phyloP scores from a whole-genome alignment of 2,888 invertebrate species.

The Stegana nigrithorax region DNA sequence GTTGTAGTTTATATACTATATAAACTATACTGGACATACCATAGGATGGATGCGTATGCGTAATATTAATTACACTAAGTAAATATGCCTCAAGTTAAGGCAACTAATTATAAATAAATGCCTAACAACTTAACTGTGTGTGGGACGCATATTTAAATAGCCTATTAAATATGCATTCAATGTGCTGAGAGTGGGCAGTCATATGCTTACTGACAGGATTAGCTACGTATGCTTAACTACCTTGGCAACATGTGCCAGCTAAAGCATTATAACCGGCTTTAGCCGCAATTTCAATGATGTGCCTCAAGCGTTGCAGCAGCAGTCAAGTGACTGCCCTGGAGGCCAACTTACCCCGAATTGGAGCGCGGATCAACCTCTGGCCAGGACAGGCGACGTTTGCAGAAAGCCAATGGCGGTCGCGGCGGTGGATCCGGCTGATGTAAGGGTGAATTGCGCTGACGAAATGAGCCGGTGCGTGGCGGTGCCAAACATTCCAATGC shows the following conservation, averaged over 20 bases:
- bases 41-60: too few species aligned
- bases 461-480: constrained; percentile 72
- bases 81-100: constrained; percentile 29
- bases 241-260: too few species aligned
- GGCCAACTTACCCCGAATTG: constrained; percentile 84
- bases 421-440: constrained; percentile 70
- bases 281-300: too few species aligned
- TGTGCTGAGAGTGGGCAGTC: too few species aligned
- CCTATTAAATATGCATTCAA: constrained; percentile 47
- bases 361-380: constrained; percentile 87
- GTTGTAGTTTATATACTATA: too few species aligned
- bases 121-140: not conserved
- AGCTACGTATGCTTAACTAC: too few species aligned
- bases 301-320: too few species aligned
- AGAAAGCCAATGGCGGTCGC: constrained; percentile 79
- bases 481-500: constrained; percentile 77
- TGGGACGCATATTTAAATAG: constrained; percentile 35
- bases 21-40: too few species aligned
- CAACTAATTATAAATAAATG: not conserved
- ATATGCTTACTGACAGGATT: too few species aligned
- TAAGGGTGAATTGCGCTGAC: constrained; percentile 68
- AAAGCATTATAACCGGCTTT: too few species aligned
- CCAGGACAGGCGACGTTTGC: constrained; percentile 83
- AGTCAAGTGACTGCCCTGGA: too few species aligned
- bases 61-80: constrained; percentile 39